Base-by-base conservation (phyloP, 2,797 vertebrate genomes). In the Halcyon leucocephala region DNA sequence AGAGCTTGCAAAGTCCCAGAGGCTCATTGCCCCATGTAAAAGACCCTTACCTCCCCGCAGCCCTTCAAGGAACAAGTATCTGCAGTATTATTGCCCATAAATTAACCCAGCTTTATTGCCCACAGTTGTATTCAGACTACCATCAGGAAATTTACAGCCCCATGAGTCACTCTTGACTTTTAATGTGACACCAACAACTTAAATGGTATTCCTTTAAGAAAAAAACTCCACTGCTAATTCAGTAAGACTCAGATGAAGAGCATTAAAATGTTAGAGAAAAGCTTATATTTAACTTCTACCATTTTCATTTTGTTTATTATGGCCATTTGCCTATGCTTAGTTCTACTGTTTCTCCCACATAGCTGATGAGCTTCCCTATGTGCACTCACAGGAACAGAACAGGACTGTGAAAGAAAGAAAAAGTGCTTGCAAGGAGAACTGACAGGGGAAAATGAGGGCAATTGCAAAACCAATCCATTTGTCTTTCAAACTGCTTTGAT, bases 401-500 rank as follows among this genome's bases (percentile, higher is more conserved):
- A 7, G 9, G 22, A 65, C 35, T 9, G 14, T 24, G 42, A 79
- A 78, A 83, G 80, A 42, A 77, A 72, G 67, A 90, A 80, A 86
- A 83, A 1, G 3, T 57, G 37, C 64, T 70, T 39, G 24, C 46
- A 87, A 91, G 55, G 60, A 91, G 55, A 93, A 72, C 37, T 62
- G 87, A 67, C 46, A 78, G 37, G 60, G 54, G 29, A 86, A 82
- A 82, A 29, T 49, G 91, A 79, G n/a, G 62, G 85, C 73, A 92
- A 93, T 16, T 88, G 69, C 49, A 86, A 64, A 90, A 89, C 25
- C 58, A 94, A 93, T 7, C 14, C 7, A 60, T 86, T 86, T 89
- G 86, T 83, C 73, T 76, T 90, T 81, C 81, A 83, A 93, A 82
- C 33, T 71, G 77, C 58, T 92, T 49, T 81, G 66, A 90, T 89